These are phyloP conservation scores for Dolichotis patagonum DNA, from an alignment of 2,113 vertebrate species.

Conservation along the genomic window DNA sequence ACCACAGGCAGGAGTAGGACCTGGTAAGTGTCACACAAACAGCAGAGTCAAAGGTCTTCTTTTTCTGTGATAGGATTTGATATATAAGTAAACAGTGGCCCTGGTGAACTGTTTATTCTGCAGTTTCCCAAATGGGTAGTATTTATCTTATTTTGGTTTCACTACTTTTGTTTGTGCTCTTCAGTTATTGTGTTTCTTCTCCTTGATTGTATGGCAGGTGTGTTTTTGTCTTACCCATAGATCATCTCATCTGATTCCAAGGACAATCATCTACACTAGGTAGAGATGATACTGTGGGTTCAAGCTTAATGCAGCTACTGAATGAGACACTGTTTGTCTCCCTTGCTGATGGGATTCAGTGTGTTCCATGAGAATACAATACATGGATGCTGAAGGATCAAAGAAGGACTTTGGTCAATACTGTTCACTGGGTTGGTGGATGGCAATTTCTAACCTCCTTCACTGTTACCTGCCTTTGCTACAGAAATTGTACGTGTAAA, in stretches of 20 bases:
- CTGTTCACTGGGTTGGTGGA: neutral
- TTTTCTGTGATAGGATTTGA: neutral
- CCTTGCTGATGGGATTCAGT: neutral
- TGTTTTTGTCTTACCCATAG: neutral
- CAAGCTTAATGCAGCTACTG: neutral
- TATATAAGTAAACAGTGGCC: neutral
- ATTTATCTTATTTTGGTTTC: neutral
- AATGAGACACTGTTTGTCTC: neutral
- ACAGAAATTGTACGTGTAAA: neutral
- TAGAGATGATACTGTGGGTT: neutral
- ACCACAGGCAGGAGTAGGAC: neutral
- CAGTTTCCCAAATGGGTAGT: neutral
- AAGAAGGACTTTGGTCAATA: neutral
- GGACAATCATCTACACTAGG: neutral
- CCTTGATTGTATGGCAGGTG: neutral
- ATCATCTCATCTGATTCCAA: neutral
- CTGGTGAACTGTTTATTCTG: neutral
- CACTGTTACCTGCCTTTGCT: neutral
- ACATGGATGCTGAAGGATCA: neutral
- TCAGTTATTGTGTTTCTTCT: conserved; percentile 15
- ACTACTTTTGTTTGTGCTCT: neutral
- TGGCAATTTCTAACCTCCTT: neutral
- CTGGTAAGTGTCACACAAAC: neutral
- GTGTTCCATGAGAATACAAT: neutral
- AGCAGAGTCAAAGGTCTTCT: neutral